phyloP scores from a whole-genome alignment of 2,888 invertebrate genomes.

The Thumatha senex region DNA sequence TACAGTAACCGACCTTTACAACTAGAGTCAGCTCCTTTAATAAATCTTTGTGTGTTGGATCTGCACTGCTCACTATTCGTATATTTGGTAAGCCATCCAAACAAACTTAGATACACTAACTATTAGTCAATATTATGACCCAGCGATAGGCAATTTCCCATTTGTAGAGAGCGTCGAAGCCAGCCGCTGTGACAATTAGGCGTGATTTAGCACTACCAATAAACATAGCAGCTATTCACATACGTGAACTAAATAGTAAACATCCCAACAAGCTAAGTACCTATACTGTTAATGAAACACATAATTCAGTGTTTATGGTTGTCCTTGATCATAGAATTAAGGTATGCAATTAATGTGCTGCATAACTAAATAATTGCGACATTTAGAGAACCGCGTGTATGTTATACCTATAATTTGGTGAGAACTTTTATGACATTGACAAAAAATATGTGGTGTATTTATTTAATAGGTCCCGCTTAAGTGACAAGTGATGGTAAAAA shows the following conservation, averaged over 20 bases:
- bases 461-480: too few relatives aligned
- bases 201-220: constrained; percentile 56
- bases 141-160: constrained; percentile 25
- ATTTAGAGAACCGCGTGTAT: neutral
- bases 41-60: too few relatives aligned
- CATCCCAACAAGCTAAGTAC: neutral
- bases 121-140: constrained; percentile 21
- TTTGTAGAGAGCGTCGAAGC: constrained; percentile 23
- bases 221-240: constrained; percentile 38
- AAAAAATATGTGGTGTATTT: too few relatives aligned
- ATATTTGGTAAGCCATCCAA: neutral
- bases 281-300: neutral
- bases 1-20: too few relatives aligned
- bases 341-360: neutral
- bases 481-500: too few relatives aligned
- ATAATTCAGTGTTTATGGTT: constrained; percentile 13
- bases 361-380: neutral
- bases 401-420: too few relatives aligned
- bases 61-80: too few relatives aligned
- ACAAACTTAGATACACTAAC: constrained; percentile 11
- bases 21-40: too few relatives aligned
- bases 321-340: neutral
- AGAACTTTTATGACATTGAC: too few relatives aligned
- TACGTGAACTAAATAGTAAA: constrained; percentile 53
- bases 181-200: constrained; percentile 45